Conservation (phyloP, 2,797 vertebrate genomes). For the Coregonus ussuriensis region DNA sequence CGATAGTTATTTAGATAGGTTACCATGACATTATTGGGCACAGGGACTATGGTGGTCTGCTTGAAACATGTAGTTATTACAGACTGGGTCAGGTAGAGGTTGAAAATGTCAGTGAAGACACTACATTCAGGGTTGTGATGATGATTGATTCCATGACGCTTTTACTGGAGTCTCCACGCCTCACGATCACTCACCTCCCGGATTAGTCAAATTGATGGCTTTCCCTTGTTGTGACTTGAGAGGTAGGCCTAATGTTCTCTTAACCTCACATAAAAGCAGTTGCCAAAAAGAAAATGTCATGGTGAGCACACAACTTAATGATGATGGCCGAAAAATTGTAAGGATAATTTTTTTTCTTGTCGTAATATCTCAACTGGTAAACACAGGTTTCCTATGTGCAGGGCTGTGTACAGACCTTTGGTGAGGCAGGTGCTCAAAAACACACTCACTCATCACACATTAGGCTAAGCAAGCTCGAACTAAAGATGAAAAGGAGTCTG, state of each 20-base stretch:
- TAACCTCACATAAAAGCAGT: constrained; percentile 40
- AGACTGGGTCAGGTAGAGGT: no score
- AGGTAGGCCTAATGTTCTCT: constrained; percentile 48
- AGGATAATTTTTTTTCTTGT: constrained; percentile 47
- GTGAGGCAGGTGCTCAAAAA: no score
- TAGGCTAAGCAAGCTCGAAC: no score
- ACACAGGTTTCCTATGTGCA: constrained; percentile 6
- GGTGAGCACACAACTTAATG: constrained; percentile 34
- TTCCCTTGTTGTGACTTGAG: constrained; percentile 36
- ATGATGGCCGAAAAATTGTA: constrained; percentile 30
- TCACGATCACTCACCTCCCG: constrained; percentile 57
- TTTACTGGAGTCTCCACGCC: constrained; percentile 49
- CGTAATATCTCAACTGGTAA: constrained; percentile 30
- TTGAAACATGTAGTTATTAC: no score
- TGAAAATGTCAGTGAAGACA: no score
- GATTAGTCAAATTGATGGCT: constrained; percentile 67
- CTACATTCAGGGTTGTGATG: constrained; percentile 50
- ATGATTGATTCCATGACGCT: constrained; percentile 67
- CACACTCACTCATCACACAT: no score
- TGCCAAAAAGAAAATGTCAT: constrained; percentile 13
- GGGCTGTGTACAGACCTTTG: no score
- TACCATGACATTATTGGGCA: no score
- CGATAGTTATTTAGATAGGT: no score
- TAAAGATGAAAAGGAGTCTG: no score
- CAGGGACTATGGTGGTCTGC: no score